These are phyloP conservation scores for Invenusta paracnida DNA, from an alignment of 2,888 invertebrate genomes.

Conservation along the genomic window DNA sequence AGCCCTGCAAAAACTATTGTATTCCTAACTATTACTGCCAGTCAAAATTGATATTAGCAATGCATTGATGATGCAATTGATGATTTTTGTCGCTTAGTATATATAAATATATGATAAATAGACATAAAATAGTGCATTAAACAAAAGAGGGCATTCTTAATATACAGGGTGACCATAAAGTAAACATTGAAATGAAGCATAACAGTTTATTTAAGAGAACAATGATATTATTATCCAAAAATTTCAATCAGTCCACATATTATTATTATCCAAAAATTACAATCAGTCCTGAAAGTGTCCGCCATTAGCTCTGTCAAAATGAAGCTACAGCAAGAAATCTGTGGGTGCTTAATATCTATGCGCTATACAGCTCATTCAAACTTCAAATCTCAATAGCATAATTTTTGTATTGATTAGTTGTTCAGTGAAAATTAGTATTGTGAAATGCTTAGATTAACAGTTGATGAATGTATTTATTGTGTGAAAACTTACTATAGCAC, in stretches of 20 bases:
- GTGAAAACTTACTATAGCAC: constrained; percentile 22
- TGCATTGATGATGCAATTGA: too few relatives aligned
- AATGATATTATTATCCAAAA: background rate
- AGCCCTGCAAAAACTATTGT: too few relatives aligned
- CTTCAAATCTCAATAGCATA: constrained; percentile 17
- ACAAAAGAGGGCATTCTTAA: too few relatives aligned
- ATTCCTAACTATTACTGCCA: too few relatives aligned
- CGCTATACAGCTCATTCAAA: background rate
- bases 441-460: constrained; percentile 23
- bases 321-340: background rate
- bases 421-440: constrained; percentile 23
- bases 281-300: too few relatives aligned
- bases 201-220: background rate
- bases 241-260: background rate
- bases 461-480: constrained; percentile 23
- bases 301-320: background rate
- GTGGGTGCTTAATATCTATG: background rate
- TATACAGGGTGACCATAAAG: background rate
- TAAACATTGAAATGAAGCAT: background rate
- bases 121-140: too few relatives aligned
- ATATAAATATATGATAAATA: too few relatives aligned
- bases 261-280: too few relatives aligned
- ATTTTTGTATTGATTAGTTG: constrained; percentile 27
- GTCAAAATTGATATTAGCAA: too few relatives aligned
- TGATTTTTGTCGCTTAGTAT: too few relatives aligned